Evolutionary conservation across 2,888 invertebrate genomes (phyloP).

Genomic region (Arctia plantaginis): DNA sequence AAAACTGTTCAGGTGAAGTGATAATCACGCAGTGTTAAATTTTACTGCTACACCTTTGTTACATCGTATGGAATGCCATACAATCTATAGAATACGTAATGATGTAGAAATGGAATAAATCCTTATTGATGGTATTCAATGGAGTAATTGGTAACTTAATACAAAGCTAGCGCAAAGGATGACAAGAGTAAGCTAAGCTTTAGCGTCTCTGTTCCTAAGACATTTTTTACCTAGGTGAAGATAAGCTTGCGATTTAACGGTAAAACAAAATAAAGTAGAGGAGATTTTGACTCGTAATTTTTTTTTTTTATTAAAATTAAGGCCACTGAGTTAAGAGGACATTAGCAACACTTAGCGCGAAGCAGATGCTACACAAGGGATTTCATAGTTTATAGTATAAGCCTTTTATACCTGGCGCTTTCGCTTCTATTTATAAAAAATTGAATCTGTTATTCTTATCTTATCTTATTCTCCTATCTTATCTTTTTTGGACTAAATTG

Average conservation of each 20-base stretch:
- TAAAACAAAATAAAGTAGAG: slow-evolving; percentile 27
- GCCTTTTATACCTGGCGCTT: slow-evolving; percentile 25
- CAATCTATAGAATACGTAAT: no score
- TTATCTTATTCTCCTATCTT: no score
- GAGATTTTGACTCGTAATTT: slow-evolving; percentile 19
- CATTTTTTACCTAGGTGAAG: slow-evolving; percentile 2
- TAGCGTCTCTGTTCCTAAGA: background rate
- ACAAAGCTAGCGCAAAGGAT: background rate
- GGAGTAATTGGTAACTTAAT: background rate
- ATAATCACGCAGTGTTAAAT: background rate
- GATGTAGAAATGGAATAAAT: background rate
- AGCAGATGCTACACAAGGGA: slow-evolving; percentile 37
- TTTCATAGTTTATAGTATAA: slow-evolving; percentile 24
- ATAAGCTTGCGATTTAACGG: slow-evolving; percentile 15
- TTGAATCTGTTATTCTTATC: no score
- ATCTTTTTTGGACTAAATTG: no score
- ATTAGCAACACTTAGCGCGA: slow-evolving; percentile 45
- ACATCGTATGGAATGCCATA: background rate
- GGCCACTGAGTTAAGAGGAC: slow-evolving; percentile 48
- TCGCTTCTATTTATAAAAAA: background rate
- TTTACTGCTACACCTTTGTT: background rate
- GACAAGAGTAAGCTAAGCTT: background rate
- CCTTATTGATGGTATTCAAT: background rate
- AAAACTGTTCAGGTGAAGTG: background rate
- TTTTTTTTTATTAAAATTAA: slow-evolving; percentile 47